phyloP scores from a whole-genome alignment of 2,888 invertebrate genomes.

The Drosophila longiperda region DNA sequence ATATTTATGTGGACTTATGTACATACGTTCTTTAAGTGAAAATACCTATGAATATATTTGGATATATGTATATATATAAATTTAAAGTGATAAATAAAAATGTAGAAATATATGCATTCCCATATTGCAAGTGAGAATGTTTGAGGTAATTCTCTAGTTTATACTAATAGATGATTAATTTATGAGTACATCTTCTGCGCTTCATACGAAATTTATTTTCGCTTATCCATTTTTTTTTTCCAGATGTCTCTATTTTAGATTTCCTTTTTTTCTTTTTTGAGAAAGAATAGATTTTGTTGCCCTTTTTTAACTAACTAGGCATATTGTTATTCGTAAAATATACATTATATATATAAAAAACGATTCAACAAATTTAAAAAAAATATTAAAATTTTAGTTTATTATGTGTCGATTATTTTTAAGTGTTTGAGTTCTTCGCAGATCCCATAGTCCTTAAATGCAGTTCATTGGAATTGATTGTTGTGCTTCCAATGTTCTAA shows the following conservation, averaged over 20 bases:
- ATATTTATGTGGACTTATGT: conserved; percentile 4
- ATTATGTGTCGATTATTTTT: neutral
- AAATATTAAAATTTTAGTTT: neutral
- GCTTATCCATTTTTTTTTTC: neutral
- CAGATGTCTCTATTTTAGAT: neutral
- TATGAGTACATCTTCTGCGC: neutral
- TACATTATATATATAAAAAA: neutral
- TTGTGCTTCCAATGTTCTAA: neutral
- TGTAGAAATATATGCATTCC: conserved; percentile 11
- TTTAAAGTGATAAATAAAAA: conserved; percentile 11
- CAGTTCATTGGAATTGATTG: neutral
- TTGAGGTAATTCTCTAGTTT: neutral
- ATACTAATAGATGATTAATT: conserved; percentile 1
- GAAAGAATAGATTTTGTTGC: neutral
- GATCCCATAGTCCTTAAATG: neutral
- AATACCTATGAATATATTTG: neutral
- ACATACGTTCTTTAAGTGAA: neutral
- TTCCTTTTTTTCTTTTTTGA: neutral
- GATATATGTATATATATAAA: conserved; percentile 1
- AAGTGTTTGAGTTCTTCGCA: neutral
- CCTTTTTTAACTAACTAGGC: neutral
- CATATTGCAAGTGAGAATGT: conserved; percentile 6
- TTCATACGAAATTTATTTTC: neutral
- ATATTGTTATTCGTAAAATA: neutral
- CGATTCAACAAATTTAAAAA: neutral